Conservation (phyloP, 2,797 vertebrate genomes). For the Sebastes nivosus region DNA sequence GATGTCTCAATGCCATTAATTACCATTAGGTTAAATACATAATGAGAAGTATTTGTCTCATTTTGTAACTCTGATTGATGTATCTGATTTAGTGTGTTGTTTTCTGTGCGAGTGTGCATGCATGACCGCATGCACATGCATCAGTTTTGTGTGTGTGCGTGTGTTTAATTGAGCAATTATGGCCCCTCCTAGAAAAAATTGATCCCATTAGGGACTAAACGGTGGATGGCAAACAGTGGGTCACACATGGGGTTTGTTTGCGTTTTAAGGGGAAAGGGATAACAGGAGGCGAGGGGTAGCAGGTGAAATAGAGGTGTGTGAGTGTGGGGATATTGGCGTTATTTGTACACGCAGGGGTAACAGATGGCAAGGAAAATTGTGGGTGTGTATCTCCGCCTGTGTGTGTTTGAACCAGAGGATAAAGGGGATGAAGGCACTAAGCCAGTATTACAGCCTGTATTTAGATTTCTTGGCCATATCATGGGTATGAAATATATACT, state of each 20-base stretch:
- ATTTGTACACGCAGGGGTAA: slow-evolving; percentile 53
- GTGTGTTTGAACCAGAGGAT: slow-evolving; percentile 39
- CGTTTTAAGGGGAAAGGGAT: slow-evolving; percentile 53
- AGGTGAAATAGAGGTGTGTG: slow-evolving; percentile 60
- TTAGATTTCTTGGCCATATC: slow-evolving; percentile 5
- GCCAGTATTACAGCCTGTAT: slow-evolving; percentile 12
- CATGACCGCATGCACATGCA: not conserved
- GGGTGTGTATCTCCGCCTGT: slow-evolving; percentile 43
- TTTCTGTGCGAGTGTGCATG: not conserved
- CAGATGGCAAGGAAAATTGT: slow-evolving; percentile 66
- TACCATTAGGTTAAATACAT: slow-evolving; percentile 74
- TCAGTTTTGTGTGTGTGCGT: slow-evolving; percentile 25
- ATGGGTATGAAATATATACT: slow-evolving; percentile 14
- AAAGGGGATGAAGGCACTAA: slow-evolving; percentile 29
- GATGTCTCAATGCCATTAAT: slow-evolving; percentile 62
- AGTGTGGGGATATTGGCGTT: slow-evolving; percentile 43
- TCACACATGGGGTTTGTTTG: slow-evolving; percentile 68
- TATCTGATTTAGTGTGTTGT: slow-evolving; percentile 19
- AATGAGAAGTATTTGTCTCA: slow-evolving; percentile 68
- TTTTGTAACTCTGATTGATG: slow-evolving; percentile 70
- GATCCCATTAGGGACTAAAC: slow-evolving; percentile 77
- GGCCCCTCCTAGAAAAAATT: slow-evolving; percentile 63
- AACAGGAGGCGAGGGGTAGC: slow-evolving; percentile 64
- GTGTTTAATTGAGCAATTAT: slow-evolving; percentile 74
- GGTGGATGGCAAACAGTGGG: slow-evolving; percentile 69